Evolutionary conservation across 2,797 vertebrate species (phyloP).

Genomic region (Scyliorhinus canicula): DNA sequence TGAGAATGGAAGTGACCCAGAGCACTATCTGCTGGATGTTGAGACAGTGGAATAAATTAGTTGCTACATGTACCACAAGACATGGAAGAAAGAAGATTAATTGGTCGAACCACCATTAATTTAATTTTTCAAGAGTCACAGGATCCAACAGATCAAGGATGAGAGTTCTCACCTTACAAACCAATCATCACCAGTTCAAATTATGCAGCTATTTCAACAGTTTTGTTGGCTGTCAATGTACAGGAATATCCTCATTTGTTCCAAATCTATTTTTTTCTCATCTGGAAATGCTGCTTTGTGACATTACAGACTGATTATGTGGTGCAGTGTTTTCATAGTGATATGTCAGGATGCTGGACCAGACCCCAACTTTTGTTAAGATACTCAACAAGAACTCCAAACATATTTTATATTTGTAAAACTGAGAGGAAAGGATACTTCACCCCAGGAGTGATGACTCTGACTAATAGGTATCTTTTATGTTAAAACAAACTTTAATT

Average conservation of each 20-base stretch:
- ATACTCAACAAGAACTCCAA: too few relatives aligned
- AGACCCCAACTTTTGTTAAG: too few relatives aligned
- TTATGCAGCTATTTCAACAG: neutral
- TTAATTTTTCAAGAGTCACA: neutral
- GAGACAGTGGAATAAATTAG: neutral
- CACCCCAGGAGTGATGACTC: too few relatives aligned
- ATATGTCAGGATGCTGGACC: too few relatives aligned
- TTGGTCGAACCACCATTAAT: neutral
- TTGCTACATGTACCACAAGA: neutral
- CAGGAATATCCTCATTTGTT: neutral
- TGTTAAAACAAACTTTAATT: too few relatives aligned
- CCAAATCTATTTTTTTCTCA: neutral
- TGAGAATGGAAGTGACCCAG: neutral
- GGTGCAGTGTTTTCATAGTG: neutral
- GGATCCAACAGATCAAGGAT: neutral
- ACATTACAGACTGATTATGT: neutral
- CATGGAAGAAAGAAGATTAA: neutral
- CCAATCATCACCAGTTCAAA: neutral
- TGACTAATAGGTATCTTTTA: too few relatives aligned
- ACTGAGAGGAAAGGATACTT: too few relatives aligned
- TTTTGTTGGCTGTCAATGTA: neutral
- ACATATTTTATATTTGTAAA: too few relatives aligned
- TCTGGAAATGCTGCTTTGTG: neutral
- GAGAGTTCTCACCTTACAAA: neutral
- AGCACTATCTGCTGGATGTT: neutral